Evolutionary conservation across 30 jellyfish, hydroid and myxozoan genomes (phyloP).

Genomic region (Nemopilema nomurai): DNA sequence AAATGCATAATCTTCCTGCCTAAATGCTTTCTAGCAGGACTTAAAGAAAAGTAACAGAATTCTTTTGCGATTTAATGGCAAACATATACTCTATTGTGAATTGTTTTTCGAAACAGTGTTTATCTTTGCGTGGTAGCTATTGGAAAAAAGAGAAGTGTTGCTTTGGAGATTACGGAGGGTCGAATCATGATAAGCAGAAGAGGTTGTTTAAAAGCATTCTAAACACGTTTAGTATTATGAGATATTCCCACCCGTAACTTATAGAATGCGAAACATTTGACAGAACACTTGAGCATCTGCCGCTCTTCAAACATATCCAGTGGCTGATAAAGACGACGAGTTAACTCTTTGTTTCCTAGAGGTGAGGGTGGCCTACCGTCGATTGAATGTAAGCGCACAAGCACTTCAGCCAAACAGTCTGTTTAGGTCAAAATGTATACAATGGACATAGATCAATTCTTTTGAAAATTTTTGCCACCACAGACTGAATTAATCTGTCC

Average conservation of each 20-base stretch:
- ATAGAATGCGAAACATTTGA: background rate
- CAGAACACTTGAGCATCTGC: background rate
- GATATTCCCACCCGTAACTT: background rate
- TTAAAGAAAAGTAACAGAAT: too few relatives aligned
- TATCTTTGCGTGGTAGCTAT: background rate
- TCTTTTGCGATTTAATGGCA: too few relatives aligned
- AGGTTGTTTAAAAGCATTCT: background rate
- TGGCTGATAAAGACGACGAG: background rate
- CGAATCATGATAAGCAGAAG: background rate
- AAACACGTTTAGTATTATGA: background rate
- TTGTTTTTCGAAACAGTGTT: background rate
- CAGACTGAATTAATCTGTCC: background rate
- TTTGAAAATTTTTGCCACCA: background rate
- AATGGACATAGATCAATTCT: background rate
- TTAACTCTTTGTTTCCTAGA: background rate
- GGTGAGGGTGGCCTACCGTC: background rate
- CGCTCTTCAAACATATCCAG: background rate
- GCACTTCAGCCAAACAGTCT: background rate
- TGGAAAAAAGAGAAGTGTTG: background rate
- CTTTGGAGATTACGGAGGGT: background rate
- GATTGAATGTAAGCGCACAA: background rate
- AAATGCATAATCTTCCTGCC: too few relatives aligned
- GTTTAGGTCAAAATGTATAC: background rate
- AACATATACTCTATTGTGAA: too few relatives aligned
- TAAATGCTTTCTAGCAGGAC: too few relatives aligned